Percentiles rank a stretch among this genome's conserved stretches.
Conservation (phyloP, 2,888 invertebrate genomes). For the Callosobruchus maculatus region DNA sequence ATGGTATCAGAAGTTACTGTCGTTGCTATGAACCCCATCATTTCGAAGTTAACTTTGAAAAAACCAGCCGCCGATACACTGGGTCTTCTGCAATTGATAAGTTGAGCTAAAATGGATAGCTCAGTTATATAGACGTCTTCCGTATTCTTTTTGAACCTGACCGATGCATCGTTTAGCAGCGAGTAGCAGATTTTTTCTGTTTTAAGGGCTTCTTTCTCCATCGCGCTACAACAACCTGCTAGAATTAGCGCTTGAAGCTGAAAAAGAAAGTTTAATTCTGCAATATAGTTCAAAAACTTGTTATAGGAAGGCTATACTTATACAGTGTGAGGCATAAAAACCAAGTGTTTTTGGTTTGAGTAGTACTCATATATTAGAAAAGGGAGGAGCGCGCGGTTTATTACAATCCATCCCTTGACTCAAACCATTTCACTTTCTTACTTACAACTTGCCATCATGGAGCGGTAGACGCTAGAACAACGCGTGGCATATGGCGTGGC, state of each 20-base stretch:
- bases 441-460: too few relatives aligned
- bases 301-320: too few relatives aligned
- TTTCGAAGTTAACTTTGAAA: conserved; percentile 12
- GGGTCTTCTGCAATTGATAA: conserved; percentile 8
- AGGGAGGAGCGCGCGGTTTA: too few relatives aligned
- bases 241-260: not conserved
- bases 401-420: too few relatives aligned
- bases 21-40: conserved; percentile 13
- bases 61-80: conserved; percentile 11
- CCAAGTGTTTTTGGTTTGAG: too few relatives aligned
- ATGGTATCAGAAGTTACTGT: conserved; percentile 17
- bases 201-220: not conserved
- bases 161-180: not conserved
- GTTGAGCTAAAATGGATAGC: conserved; percentile 4
- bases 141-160: not conserved
- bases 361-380: too few relatives aligned
- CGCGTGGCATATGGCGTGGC: too few relatives aligned
- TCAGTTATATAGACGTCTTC: not conserved
- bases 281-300: too few relatives aligned
- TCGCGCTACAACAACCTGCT: not conserved
- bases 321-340: too few relatives aligned
- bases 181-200: not conserved
- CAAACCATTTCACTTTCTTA: too few relatives aligned
- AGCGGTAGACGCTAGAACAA: too few relatives aligned
- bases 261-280: too few relatives aligned